A percentile compares a stretch with the other conserved stretches of the same genome.
These are phyloP conservation scores for Sylvicola cinctus DNA, from an alignment of 2,888 invertebrate species.

Conservation along the genomic window DNA sequence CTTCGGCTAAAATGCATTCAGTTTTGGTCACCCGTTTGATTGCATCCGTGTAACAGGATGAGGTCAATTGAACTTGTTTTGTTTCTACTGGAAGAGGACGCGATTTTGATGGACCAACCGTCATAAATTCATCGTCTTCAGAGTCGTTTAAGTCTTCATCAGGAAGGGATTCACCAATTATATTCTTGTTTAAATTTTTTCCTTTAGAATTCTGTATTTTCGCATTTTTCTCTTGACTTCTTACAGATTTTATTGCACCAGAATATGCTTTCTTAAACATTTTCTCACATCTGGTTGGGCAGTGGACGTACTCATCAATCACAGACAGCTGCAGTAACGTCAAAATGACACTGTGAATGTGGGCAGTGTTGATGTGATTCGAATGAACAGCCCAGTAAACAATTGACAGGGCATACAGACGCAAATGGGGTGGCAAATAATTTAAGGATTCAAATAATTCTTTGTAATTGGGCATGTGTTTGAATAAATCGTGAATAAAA, in stretches of 20 bases:
- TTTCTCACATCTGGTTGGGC: conserved; percentile 17
- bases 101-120: background rate
- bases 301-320: conserved; percentile 19
- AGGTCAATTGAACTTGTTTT: background rate
- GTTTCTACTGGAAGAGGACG: too few species aligned
- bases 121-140: too few species aligned
- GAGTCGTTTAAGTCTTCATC: background rate
- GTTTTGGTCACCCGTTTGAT: conserved; percentile 16
- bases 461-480: conserved; percentile 9
- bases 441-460: conserved; percentile 14
- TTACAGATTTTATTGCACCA: conserved; percentile 9
- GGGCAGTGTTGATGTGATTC: conserved; percentile 15
- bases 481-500: conserved; percentile 14
- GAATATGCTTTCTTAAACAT: conserved; percentile 11
- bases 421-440: conserved; percentile 15
- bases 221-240: conserved; percentile 11
- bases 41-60: conserved; percentile 10
- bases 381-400: conserved; percentile 21
- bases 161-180: background rate
- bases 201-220: background rate
- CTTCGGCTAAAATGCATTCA: conserved; percentile 19
- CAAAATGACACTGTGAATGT: conserved; percentile 18
- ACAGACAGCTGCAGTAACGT: conserved; percentile 17
- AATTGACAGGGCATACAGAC: conserved; percentile 18
- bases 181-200: conserved; percentile 6